phyloP scores from a whole-genome alignment of 2,113 vertebrate species.

The Entelurus aequoreus region DNA sequence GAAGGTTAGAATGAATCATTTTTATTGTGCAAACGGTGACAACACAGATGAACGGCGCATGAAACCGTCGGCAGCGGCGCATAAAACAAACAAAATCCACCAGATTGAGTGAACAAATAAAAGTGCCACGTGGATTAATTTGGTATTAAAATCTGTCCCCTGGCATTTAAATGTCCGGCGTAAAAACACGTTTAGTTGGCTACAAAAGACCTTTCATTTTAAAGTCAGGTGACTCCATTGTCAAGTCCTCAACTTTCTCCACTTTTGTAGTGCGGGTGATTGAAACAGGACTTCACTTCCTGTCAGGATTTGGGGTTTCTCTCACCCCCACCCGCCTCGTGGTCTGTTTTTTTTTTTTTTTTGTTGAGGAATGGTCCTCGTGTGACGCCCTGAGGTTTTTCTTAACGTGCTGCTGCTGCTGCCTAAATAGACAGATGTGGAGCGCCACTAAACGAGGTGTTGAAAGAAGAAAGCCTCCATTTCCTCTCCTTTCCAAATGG shows the following conservation, averaged over 20 bases:
- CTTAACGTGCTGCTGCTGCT: constrained; percentile 9
- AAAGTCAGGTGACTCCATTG: too few species aligned
- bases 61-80: constrained; percentile 52
- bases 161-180: too few species aligned
- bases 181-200: too few species aligned
- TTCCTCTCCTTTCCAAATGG: constrained; percentile 15
- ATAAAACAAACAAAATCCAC: constrained; percentile 58
- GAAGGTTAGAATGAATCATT: constrained; percentile 22
- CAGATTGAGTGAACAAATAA: constrained; percentile 25
- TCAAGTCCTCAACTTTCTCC: too few species aligned
- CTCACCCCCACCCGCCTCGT: constrained; percentile 1
- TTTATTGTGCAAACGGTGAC: too few species aligned
- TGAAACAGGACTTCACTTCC: background rate
- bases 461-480: constrained; percentile 36
- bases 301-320: constrained; percentile 11
- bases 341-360: background rate
- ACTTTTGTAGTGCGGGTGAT: background rate
- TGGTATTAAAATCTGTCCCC: too few species aligned
- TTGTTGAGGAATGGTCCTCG: constrained; percentile 13
- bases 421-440: constrained; percentile 27
- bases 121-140: too few species aligned
- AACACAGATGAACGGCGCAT: constrained; percentile 7
- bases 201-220: too few species aligned
- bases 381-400: constrained; percentile 31
- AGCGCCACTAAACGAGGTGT: constrained; percentile 46